phyloP scores from a whole-genome alignment of 2,888 invertebrate genomes.

The Orchestes rusci region DNA sequence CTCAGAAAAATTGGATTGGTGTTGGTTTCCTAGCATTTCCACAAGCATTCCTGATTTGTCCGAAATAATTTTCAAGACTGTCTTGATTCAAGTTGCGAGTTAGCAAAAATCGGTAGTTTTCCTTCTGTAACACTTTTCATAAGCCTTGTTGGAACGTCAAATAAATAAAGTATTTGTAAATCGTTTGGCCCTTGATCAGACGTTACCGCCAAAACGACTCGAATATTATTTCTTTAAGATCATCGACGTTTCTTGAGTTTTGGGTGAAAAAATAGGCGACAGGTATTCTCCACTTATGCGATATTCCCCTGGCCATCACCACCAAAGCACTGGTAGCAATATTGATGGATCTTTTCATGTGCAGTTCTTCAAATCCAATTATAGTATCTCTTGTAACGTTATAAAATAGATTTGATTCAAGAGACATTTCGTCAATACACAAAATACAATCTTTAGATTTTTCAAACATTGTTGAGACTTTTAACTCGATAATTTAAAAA shows the following conservation, averaged over 20 bases:
- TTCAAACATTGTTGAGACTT: constrained; percentile 3
- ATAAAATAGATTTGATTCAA: constrained; percentile 6
- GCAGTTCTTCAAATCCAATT: too few relatives aligned
- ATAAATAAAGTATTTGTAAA: too few relatives aligned
- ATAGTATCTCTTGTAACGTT: constrained; percentile 1
- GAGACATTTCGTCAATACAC: constrained; percentile 1
- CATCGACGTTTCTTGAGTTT: constrained; percentile 8
- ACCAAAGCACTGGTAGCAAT: constrained; percentile 6
- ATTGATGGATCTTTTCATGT: constrained; percentile 1
- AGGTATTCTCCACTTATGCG: constrained; percentile 12
- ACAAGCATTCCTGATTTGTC: constrained; percentile 20
- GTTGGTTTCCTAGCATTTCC: constrained; percentile 24
- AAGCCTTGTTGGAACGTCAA: too few relatives aligned
- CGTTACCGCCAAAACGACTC: constrained; percentile 16
- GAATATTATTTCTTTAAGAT: constrained; percentile 21
- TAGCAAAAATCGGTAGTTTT: constrained; percentile 4
- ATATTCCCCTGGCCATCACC: constrained; percentile 9
- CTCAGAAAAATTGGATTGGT: constrained; percentile 21
- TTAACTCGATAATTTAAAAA: constrained; percentile 5
- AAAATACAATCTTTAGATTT: constrained; percentile 3
- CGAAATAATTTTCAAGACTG: constrained; percentile 24
- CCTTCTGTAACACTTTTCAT: constrained; percentile 3
- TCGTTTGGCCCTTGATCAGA: constrained; percentile 22
- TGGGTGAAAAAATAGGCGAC: too few relatives aligned
- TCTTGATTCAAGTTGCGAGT: too few relatives aligned